Evolutionary conservation across 1,140 invertebrate genomes (phyloP).

Genomic region (Melanaphis sacchari): DNA sequence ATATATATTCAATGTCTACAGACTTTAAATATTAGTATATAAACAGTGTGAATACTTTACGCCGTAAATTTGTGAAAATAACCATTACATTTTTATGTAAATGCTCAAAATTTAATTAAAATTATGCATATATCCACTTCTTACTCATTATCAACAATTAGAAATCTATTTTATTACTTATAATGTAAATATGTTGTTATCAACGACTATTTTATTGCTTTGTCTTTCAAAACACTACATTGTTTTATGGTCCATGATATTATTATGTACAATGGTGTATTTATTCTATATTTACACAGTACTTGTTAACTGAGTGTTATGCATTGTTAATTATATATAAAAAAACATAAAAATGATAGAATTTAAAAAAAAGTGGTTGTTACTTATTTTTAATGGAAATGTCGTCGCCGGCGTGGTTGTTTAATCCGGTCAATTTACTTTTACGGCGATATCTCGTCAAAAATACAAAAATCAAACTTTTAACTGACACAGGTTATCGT

Average conservation of each 20-base stretch:
- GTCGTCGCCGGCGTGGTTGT: not conserved
- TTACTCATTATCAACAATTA: not conserved
- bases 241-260: not conserved
- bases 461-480: not conserved
- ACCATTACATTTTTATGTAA: not conserved
- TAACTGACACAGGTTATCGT: not conserved
- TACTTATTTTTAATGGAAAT: not conserved
- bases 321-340: slow-evolving; percentile 2
- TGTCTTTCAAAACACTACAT: not conserved
- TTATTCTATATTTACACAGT: not conserved
- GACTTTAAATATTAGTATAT: not conserved
- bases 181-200: not conserved
- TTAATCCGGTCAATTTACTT: not conserved
- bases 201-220: not conserved
- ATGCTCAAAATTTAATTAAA: not conserved
- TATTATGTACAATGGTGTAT: not conserved
- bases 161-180: not conserved
- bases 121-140: not conserved
- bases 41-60: not conserved
- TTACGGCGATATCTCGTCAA: not conserved
- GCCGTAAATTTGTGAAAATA: not conserved
- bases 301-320: not conserved
- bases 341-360: too few species aligned
- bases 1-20: not conserved
- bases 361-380: not conserved